Evolutionary conservation across 1,140 invertebrate genomes (phyloP).

Genomic region (Nasonia giraulti): DNA sequence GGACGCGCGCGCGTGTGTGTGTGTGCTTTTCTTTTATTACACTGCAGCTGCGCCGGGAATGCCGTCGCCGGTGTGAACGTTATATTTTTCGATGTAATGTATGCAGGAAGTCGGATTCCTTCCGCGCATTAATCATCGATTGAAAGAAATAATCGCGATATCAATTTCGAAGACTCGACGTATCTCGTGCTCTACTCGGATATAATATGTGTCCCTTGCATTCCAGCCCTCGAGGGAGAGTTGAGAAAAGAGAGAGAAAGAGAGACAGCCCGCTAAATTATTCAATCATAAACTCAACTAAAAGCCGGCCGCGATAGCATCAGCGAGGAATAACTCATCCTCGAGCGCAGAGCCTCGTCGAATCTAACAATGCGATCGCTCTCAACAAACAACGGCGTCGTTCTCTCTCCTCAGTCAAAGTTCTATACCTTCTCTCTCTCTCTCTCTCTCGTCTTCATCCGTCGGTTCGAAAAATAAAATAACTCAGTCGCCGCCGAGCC

Average conservation of each 20-base stretch:
- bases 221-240: background rate
- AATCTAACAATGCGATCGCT: conserved; percentile 1
- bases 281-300: conserved; percentile 4
- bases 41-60: too few species aligned
- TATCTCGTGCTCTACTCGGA: background rate
- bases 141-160: too few species aligned
- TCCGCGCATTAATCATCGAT: too few species aligned
- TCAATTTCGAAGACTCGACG: too few species aligned
- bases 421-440: conserved; percentile 1
- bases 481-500: background rate
- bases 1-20: background rate
- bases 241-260: background rate
- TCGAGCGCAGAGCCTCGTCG: background rate
- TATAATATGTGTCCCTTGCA: background rate
- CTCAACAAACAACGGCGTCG: background rate
- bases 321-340: background rate
- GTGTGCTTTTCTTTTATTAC: background rate
- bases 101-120: too few species aligned
- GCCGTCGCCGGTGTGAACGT: too few species aligned
- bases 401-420: background rate
- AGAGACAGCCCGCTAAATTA: background rate
- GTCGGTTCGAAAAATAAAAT: background rate
- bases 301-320: background rate
- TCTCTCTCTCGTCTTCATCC: conserved; percentile 11
- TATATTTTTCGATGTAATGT: too few species aligned